Conservation (phyloP, 2,888 invertebrate species). For the Carabus problematicus region DNA sequence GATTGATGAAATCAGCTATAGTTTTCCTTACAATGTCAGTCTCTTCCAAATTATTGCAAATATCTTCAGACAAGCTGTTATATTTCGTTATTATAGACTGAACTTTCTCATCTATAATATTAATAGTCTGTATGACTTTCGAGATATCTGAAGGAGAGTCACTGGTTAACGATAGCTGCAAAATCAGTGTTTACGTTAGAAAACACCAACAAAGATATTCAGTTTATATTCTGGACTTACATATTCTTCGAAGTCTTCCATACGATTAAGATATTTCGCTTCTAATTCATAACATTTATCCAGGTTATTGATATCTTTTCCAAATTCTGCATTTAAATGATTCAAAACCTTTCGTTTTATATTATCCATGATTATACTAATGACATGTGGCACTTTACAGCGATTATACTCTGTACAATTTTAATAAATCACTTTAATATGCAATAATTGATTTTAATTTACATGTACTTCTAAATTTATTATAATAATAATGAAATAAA, state of each 20-base stretch:
- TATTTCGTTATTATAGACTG: conserved; percentile 62
- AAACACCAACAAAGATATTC: conserved; percentile 31
- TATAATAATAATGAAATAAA: no score
- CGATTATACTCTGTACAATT: no score
- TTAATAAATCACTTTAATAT: no score
- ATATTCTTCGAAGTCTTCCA: conserved; percentile 58
- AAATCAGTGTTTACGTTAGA: conserved; percentile 18
- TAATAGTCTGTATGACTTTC: conserved; percentile 69
- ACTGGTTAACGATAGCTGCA: conserved; percentile 69
- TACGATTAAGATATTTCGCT: conserved; percentile 56
- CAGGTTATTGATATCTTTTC: conserved; percentile 63
- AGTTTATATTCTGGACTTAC: conserved; percentile 51
- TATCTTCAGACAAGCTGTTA: conserved; percentile 59
- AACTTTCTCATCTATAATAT: conserved; percentile 62
- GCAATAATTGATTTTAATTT: no score
- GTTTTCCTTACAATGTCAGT: conserved; percentile 61
- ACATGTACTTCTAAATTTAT: no score
- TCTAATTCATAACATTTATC: conserved; percentile 63
- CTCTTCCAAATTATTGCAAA: conserved; percentile 61
- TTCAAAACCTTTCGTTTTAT: conserved; percentile 59
- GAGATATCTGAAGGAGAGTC: conserved; percentile 70
- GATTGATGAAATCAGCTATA: conserved; percentile 65
- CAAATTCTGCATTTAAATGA: conserved; percentile 64
- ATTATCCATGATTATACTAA: conserved; percentile 9
- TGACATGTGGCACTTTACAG: no score